These are phyloP conservation scores for Sphinx pinastri DNA, from an alignment of 2,888 invertebrate genomes.

Conservation along the genomic window DNA sequence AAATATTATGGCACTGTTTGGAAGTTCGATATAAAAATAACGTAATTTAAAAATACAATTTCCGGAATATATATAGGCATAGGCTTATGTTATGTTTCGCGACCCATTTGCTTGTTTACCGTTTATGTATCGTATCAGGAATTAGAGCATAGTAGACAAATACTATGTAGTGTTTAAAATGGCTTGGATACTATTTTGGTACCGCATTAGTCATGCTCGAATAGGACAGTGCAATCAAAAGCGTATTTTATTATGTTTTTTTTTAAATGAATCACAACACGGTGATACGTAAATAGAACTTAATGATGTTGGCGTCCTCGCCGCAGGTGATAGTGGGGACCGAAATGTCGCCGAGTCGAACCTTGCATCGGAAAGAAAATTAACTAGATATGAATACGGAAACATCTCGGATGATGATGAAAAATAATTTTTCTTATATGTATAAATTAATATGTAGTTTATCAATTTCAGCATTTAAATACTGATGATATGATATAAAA, in stretches of 20 bases:
- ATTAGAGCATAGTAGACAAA: neutral
- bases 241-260: neutral
- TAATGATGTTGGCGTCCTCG: neutral
- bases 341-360: neutral
- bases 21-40: too few species aligned
- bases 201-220: conserved; percentile 4
- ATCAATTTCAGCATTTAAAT: too few species aligned
- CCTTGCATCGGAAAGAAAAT: neutral
- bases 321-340: too few species aligned
- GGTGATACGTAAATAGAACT: neutral
- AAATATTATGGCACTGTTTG: too few species aligned
- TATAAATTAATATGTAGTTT: too few species aligned
- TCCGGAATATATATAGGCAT: too few species aligned
- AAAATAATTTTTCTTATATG: too few species aligned
- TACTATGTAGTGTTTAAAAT: neutral
- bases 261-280: neutral
- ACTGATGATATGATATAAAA: too few species aligned
- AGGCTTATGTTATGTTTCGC: neutral
- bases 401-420: too few species aligned
- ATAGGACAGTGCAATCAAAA: conserved; percentile 9
- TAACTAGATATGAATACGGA: too few species aligned
- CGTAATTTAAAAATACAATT: too few species aligned
- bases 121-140: neutral
- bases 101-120: neutral
- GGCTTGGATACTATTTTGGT: neutral